phyloP scores from a whole-genome alignment of 2,888 invertebrate species.

The Suillia variegata region DNA sequence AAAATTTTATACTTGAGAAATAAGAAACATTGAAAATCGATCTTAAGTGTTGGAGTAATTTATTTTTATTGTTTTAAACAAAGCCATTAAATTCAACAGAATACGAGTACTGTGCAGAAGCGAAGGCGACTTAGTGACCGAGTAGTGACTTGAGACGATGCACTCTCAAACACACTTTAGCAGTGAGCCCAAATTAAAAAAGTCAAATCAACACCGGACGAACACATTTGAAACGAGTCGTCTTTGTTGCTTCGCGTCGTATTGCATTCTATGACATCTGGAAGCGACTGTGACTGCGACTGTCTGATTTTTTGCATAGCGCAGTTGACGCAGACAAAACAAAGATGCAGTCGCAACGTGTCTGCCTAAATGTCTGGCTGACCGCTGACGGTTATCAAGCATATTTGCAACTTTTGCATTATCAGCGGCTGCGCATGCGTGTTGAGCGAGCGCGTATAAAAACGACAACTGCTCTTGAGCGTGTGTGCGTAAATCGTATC shows the following conservation, averaged over 20 bases:
- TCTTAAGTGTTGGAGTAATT: too few species aligned
- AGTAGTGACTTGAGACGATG: background rate
- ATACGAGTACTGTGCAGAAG: too few species aligned
- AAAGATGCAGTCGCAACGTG: conserved; percentile 6
- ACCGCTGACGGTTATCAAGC: background rate
- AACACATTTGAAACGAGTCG: background rate
- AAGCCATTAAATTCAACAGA: too few species aligned
- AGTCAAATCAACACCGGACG: background rate
- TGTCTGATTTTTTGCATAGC: background rate
- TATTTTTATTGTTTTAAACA: too few species aligned
- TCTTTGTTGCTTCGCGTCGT: too few species aligned
- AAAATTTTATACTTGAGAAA: too few species aligned
- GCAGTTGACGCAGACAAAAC: background rate
- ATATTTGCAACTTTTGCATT: background rate
- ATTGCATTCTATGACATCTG: too few species aligned
- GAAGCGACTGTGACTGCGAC: too few species aligned
- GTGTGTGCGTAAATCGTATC: conserved; percentile 41
- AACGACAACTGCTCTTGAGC: background rate
- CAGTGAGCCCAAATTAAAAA: background rate
- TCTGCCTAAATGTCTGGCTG: conserved; percentile 14
- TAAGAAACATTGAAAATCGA: too few species aligned
- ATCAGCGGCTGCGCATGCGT: background rate
- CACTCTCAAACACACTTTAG: background rate
- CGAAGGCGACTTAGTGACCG: background rate
- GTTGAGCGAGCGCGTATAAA: too few species aligned